Base-by-base conservation (phyloP, 2,797 vertebrate species). In the Microhierax caerulescens region DNA sequence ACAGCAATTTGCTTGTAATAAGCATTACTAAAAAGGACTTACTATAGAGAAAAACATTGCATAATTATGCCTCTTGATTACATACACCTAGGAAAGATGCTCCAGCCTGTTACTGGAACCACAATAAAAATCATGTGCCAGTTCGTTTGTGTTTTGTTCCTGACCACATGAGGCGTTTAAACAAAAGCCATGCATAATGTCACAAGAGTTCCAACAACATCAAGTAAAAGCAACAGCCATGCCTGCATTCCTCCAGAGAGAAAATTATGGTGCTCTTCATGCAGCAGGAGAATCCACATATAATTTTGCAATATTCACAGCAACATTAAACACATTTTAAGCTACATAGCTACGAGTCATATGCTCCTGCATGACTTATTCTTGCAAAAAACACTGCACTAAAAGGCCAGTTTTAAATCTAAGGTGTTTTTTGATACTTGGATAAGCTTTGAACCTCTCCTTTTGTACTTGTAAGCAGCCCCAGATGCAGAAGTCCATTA, bases 101-200 rank as follows among this genome's bases (percentile, higher is more conserved):
- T 96, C 39, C 76, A 90, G 90, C 90, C 95, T 95, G 76, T 57
- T 84, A 7, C 50, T 79, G 80, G 54, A 90, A 90, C 96, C 95
- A 96, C 95, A 96, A 86, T 16, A 95, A 93, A 93, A 95, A 85
- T 21, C 37, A 50, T 39, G 82, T 50, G 57, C 53, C 17, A 63
- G 53, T 90, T 72, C 72, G n/a, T 60, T 45, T 67, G 85, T 59
- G 88, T 77, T 94, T 90, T 81, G 79, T n/a, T 13, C 30, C 94
- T 74, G 86, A 91, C 96, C 96, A 88, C 90, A 84, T 0, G 1
- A 83, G 76, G 60, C 51, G 82, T 94, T 96, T 64, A 65, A 94
- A 95, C 72, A 73, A 56, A 79, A 88, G 82, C 76, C 14, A 1
- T 2, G 9, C 54, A 14, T 85, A 47, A 80, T 34, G 82, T 74